Evolutionary conservation across 2,113 vertebrate genomes (phyloP).

Genomic region (Sprattus sprattus): DNA sequence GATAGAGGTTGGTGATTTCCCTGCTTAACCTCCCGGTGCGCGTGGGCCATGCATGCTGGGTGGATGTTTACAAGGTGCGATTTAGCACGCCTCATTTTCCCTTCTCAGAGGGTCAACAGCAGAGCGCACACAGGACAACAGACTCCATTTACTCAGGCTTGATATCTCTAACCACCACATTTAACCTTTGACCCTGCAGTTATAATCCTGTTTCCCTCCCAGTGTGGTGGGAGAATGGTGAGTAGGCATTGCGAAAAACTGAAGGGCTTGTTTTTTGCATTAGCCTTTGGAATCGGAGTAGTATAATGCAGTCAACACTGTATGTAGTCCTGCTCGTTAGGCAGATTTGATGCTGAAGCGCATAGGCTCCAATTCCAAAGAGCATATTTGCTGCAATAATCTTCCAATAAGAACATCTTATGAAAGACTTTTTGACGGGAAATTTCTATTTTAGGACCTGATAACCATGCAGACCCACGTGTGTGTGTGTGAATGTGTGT

Average conservation of each 20-base stretch:
- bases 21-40: neutral
- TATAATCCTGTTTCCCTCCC: neutral
- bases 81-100: neutral
- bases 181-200: neutral
- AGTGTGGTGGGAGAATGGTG: neutral
- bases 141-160: neutral
- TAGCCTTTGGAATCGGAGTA: too few relatives aligned
- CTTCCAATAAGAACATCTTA: too few relatives aligned
- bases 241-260: neutral
- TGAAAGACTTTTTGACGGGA: too few relatives aligned
- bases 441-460: too few relatives aligned
- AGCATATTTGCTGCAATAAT: neutral
- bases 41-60: neutral
- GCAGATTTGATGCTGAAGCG: neutral
- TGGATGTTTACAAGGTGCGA: neutral
- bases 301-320: too few relatives aligned
- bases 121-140: neutral
- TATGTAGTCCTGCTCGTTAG: too few relatives aligned
- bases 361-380: neutral
- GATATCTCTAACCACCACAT: neutral
- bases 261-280: neutral
- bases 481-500: neutral
- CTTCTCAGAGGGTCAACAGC: neutral
- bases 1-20: neutral
- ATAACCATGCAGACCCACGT: too few relatives aligned